Conservation (phyloP, 2,797 vertebrate species). For the Rhinella marina region DNA sequence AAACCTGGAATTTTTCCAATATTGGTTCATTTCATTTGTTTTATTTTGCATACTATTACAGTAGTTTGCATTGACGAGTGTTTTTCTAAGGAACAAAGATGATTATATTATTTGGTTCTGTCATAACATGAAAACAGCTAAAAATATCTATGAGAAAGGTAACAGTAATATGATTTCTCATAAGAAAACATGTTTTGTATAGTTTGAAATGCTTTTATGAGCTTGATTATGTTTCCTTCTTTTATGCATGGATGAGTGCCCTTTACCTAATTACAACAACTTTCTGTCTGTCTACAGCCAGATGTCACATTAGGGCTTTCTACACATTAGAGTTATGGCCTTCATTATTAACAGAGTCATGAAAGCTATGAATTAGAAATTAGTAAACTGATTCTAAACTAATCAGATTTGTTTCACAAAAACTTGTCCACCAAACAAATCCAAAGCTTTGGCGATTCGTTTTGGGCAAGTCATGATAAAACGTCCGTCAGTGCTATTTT, state of each 20-base stretch:
- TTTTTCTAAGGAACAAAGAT: background rate
- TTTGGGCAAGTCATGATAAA: no score
- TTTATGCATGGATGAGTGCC: background rate
- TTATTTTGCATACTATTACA: background rate
- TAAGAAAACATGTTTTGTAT: background rate
- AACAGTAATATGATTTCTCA: background rate
- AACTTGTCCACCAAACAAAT: no score
- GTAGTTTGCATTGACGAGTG: background rate
- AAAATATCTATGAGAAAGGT: background rate
- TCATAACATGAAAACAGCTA: background rate
- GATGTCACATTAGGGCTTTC: background rate
- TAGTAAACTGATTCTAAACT: no score
- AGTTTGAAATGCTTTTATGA: background rate
- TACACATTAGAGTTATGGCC: no score
- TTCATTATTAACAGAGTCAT: no score
- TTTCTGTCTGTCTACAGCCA: background rate
- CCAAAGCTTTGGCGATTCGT: no score
- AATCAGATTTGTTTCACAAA: no score
- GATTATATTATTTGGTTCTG: background rate
- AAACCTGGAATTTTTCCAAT: background rate
- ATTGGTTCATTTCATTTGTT: background rate
- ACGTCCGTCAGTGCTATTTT: no score
- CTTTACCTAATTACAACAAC: background rate
- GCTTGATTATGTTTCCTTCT: background rate
- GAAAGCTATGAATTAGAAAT: no score